Evolutionary conservation across 2,113 vertebrate species (phyloP), one percentile per base, ranked within the genome.

Genomic region (Meleagris gallopavo): DNA sequence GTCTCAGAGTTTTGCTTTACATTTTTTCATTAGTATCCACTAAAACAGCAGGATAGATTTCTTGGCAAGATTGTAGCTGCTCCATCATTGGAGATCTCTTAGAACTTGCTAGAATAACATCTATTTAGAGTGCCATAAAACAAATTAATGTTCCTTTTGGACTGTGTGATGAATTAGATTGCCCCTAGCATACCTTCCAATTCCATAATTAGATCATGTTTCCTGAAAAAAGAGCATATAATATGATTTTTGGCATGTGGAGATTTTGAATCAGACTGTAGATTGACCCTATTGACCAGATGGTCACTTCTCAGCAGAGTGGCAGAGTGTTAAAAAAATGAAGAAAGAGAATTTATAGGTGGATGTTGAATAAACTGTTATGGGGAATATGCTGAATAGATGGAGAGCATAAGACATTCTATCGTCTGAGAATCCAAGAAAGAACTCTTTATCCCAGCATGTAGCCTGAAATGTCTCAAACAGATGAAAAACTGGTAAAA

Each of bases 91-190:
- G 52, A 72, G 29, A 65, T 48, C 7, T 89, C 48, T 60, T 75
- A 69, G 32, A 94, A 75, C 58, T 87, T 92, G 19, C 46, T 82
- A 82, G 70, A 69, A 43, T 91, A 95, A 91, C 61, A 87, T 78
- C 66, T 94, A 89, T 94, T 95, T 72, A 6, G 8, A 85, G 81
- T 58, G 60, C 67, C 66, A 69, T 81, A 81, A 93, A 92, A 9
- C 15, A 83, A 93, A 77, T 90, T 82, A 92, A 94, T 91, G 34
- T 21, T 75, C 32, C 34, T 84, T 94, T 92, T 92, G 46, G 74
- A 82, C 43, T 79, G 38, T 40, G 10, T 72, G 61, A 87, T 92
- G 75, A 89, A 95, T 82, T 82, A 84, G 45, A 74, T 66, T 86
- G 57, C 43, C 46, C n/a, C 19, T 84, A 95, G 38, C 57, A 91